A percentile compares a stretch with the other conserved stretches of the same genome.
These are phyloP conservation scores for Astreopora myriophthalma DNA, from an alignment of 64 coral and sea anemone genomes.

Conservation along the genomic window DNA sequence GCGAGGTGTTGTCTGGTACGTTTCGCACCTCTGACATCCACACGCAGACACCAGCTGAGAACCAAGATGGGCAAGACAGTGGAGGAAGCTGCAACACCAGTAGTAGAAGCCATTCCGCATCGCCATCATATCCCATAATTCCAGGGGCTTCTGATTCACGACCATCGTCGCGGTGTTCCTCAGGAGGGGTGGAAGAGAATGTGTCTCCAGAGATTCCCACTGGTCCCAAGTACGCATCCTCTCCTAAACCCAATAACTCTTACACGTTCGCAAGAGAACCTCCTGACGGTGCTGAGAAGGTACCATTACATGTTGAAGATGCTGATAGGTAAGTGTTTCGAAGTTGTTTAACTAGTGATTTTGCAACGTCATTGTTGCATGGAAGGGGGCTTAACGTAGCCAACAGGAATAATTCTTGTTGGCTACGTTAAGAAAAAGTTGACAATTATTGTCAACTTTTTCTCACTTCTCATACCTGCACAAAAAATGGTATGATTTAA, in stretches of 20 bases:
- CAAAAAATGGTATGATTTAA: too few species aligned
- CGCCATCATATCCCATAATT: slow-evolving; percentile 82
- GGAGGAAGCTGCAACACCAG: slow-evolving; percentile 69
- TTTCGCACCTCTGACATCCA: slow-evolving; percentile 83
- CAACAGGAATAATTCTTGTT: too few species aligned
- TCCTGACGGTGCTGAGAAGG: slow-evolving; percentile 97
- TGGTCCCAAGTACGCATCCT: slow-evolving; percentile 91
- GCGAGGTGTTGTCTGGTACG: slow-evolving; percentile 67
- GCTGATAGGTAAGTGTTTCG: slow-evolving; percentile 49
- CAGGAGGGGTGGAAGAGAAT: slow-evolving; percentile 65
- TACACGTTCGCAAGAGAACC: slow-evolving; percentile 94
- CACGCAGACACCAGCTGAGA: slow-evolving; percentile 80
- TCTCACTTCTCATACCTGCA: too few species aligned
- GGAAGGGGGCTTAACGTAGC: too few species aligned
- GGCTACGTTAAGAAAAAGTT: too few species aligned
- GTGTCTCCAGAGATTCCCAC: slow-evolving; percentile 70
- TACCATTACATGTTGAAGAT: slow-evolving; percentile 90
- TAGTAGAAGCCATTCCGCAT: slow-evolving; percentile 89
- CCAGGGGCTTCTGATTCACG: slow-evolving; percentile 64
- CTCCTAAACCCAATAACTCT: slow-evolving; percentile 92
- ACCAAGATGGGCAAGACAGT: slow-evolving; percentile 77
- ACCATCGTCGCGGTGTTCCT: slow-evolving; percentile 77
- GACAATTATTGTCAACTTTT: too few species aligned
- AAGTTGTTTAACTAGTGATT: too few species aligned
- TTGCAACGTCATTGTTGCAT: too few species aligned